Evolutionary conservation across 2,113 vertebrate genomes (phyloP).

Genomic region (Lophura nycthemera): DNA sequence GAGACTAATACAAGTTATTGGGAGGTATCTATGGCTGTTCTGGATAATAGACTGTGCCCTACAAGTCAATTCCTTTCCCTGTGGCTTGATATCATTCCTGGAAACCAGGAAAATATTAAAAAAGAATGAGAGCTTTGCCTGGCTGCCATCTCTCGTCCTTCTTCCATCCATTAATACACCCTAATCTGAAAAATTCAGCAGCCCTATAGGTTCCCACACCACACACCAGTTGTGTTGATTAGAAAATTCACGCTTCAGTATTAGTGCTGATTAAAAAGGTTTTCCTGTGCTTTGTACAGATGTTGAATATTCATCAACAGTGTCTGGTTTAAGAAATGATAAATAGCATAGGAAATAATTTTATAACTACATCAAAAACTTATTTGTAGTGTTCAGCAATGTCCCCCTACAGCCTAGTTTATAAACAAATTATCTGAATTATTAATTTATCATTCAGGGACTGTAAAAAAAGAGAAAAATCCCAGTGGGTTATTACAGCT

Average conservation of each 20-base stretch:
- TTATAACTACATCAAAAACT: slow-evolving; percentile 65
- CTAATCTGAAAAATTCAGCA: slow-evolving; percentile 38
- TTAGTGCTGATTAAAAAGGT: slow-evolving; percentile 60
- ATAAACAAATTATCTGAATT: slow-evolving; percentile 72
- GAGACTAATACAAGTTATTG: neutral
- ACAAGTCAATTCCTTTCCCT: neutral
- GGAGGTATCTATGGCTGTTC: neutral
- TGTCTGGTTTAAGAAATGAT: slow-evolving; percentile 58
- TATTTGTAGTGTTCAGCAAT: slow-evolving; percentile 61
- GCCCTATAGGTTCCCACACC: slow-evolving; percentile 49
- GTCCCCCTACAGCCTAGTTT: slow-evolving; percentile 57
- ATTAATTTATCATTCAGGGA: slow-evolving; percentile 76
- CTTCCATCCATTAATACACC: slow-evolving; percentile 39
- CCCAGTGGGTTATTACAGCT: slow-evolving; percentile 57
- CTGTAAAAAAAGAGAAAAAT: slow-evolving; percentile 59
- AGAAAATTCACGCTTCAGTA: slow-evolving; percentile 61
- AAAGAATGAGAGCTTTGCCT: neutral
- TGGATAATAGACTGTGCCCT: neutral
- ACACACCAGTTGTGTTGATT: slow-evolving; percentile 44
- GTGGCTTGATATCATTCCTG: neutral
- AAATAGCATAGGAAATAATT: slow-evolving; percentile 62
- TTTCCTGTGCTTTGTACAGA: slow-evolving; percentile 38
- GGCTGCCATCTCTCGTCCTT: neutral
- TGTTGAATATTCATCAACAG: slow-evolving; percentile 65
- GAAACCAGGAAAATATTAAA: neutral